Evolutionary conservation across 2,113 vertebrate species (phyloP), one percentile per base, ranked within the genome.

Genomic region (Nymphicus hollandicus): DNA sequence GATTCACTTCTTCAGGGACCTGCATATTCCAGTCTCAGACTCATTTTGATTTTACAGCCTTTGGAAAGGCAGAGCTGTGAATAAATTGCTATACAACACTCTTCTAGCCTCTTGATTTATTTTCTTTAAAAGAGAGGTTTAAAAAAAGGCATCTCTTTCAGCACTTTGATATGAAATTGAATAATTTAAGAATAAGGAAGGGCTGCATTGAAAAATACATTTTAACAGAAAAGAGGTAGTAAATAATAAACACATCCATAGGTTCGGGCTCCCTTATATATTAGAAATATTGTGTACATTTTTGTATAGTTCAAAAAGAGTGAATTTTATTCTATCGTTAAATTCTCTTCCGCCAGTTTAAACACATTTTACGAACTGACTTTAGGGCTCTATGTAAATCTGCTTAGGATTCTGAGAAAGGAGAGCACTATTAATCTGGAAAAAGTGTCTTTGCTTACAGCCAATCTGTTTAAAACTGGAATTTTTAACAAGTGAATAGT

Each of bases 401-500:
- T 94, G 29, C 52, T 87, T 41, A 74, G 70, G 81, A 89, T 94
- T 89, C 73, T 87, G 89, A 87, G 84, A 76, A 95, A 85, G 70
- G 58, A 91, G 73, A 65, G 43, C 35, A 65, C 85, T 95, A 94
- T 96, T 96, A 96, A 88, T 88, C 78, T 77, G 87, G 70, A 80
- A 93, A 92, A 88, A 89, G 49, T 86, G 41, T 88, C 87, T 88
- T 87, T 89, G 63, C 91, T 93, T 82, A 91, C 46, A 89, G 44
- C 33, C 66, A 94, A 79, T 79, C 52, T 82, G 33, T 91, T 94
- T 87, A 91, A 97, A 95, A 92, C 25, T 50, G 71, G 50, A 93
- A 73, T 93, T 93, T 95, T 95, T 93, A 93, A 88, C 84, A 77
- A 96, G 70, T 82, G 78, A 94, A 66, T 85, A 82, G 78, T 88